phyloP scores from a whole-genome alignment of 1,140 invertebrate genomes.

The Trichoplusia ni region DNA sequence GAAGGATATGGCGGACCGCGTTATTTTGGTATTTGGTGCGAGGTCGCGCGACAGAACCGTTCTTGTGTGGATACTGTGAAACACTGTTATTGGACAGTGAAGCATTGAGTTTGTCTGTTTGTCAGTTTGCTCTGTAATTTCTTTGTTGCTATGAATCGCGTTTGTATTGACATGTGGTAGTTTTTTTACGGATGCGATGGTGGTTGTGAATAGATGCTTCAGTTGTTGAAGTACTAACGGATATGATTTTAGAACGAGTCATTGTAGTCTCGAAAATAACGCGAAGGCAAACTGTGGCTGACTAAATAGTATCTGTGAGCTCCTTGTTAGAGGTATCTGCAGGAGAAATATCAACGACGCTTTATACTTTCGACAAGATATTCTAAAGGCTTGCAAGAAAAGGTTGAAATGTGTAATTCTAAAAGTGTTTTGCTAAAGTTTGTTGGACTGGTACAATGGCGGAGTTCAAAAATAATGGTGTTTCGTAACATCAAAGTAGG shows the following conservation, averaged over 20 bases:
- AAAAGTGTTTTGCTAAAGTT: too few relatives aligned
- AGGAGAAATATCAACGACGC: too few relatives aligned
- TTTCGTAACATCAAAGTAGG: too few relatives aligned
- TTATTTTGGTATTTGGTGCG: conserved; percentile 47
- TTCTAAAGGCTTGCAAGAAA: too few relatives aligned
- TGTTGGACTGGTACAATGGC: too few relatives aligned
- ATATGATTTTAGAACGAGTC: conserved; percentile 12
- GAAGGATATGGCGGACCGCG: conserved; percentile 35
- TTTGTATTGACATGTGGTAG: conserved; percentile 59
- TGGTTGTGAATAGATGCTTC: conserved; percentile 18
- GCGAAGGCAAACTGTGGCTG: conserved; percentile 1
- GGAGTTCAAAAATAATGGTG: too few relatives aligned
- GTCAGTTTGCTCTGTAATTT: conserved; percentile 53
- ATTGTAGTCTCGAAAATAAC: conserved; percentile 13
- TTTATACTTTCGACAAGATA: too few relatives aligned
- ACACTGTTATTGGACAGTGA: conserved; percentile 71
- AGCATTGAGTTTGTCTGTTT: conserved; percentile 59
- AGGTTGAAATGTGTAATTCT: too few relatives aligned
- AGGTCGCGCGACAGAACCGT: conserved; percentile 66
- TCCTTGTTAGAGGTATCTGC: background rate
- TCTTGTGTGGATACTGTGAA: conserved; percentile 67
- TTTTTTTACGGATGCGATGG: conserved; percentile 43
- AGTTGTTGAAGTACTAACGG: conserved; percentile 16
- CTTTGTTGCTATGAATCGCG: conserved; percentile 71
- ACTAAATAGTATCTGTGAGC: background rate